phyloP scores from a whole-genome alignment of 2,113 vertebrate species.

The Spermophilus dauricus region DNA sequence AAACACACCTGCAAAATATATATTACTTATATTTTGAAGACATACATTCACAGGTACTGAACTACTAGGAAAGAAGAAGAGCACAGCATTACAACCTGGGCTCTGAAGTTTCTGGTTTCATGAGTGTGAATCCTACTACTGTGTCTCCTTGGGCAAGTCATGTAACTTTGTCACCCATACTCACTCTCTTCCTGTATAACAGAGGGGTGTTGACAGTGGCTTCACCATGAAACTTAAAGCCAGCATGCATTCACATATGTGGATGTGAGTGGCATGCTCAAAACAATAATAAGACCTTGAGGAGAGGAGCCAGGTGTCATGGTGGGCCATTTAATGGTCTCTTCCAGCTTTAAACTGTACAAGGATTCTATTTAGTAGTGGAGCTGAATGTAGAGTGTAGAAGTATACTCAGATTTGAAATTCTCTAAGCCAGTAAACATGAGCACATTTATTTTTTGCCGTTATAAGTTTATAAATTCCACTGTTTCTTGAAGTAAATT shows the following conservation, averaged over 20 bases:
- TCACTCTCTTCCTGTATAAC: not conserved
- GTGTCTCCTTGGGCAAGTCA: not conserved
- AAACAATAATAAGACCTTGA: not conserved
- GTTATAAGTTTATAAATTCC: not conserved
- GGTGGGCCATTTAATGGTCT: not conserved
- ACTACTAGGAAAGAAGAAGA: not conserved
- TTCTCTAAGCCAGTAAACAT: not conserved
- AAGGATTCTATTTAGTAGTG: not conserved
- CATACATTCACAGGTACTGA: not conserved
- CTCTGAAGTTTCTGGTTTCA: not conserved
- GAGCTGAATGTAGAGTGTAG: not conserved
- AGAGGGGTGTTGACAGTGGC: not conserved
- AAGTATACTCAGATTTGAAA: not conserved
- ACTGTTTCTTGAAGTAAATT: not conserved
- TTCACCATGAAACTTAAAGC: not conserved
- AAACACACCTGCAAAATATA: not conserved
- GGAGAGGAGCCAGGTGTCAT: no score
- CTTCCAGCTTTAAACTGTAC: not conserved
- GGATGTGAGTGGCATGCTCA: no score
- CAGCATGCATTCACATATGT: rapidly evolving
- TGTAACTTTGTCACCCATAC: not conserved
- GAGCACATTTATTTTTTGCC: not conserved
- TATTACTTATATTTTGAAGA: not conserved
- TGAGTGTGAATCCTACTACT: not conserved
- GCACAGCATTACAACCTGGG: not conserved